phyloP scores from a whole-genome alignment of 2,888 invertebrate species.

The Drosophila nr. perissopoda region DNA sequence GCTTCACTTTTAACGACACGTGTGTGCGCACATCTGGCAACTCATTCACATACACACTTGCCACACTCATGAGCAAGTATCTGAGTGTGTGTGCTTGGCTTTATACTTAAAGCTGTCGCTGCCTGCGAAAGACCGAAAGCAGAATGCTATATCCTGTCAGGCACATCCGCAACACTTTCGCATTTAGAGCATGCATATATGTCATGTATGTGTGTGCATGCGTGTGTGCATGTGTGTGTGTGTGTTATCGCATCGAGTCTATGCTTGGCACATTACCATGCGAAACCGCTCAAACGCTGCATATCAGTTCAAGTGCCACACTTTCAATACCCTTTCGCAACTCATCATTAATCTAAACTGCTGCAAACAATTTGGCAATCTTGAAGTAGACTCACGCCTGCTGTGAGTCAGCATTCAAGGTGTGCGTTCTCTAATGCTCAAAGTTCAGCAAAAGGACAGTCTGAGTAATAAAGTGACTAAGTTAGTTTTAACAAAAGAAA shows the following conservation, averaged over 20 bases:
- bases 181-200: constrained; percentile 35
- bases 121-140: constrained; percentile 34
- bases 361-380: neutral
- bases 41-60: constrained; percentile 48
- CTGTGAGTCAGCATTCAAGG: neutral
- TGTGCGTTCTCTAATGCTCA: neutral
- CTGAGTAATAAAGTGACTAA: neutral
- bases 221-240: neutral
- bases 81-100: constrained; percentile 34
- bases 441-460: neutral
- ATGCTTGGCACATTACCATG: constrained; percentile 49
- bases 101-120: constrained; percentile 71
- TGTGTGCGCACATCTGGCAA: constrained; percentile 74
- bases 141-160: constrained; percentile 69
- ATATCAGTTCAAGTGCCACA: constrained; percentile 14
- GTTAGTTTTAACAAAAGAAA: neutral
- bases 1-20: constrained; percentile 60
- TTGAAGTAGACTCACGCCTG: neutral
- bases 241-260: constrained; percentile 23
- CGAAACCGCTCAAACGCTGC: constrained; percentile 40
- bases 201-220: neutral
- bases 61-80: constrained; percentile 6
- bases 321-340: constrained; percentile 38
- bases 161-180: constrained; percentile 63
- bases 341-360: constrained; percentile 23